Conservation (phyloP, 2,888 invertebrate species). For the Drosophila testacea region DNA sequence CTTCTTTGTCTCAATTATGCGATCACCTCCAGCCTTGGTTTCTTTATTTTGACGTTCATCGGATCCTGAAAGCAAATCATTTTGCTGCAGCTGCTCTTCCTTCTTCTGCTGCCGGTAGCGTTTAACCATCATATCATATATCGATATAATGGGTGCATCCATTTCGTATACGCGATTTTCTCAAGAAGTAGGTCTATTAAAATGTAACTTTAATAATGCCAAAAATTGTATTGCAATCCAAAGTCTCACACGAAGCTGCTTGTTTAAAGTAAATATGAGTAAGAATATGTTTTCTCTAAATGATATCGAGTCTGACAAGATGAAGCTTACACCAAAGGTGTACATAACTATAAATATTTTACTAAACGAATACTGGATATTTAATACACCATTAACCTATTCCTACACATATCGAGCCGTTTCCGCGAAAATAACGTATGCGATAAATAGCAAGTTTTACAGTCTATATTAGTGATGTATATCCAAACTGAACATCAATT, state of each 20-base stretch:
- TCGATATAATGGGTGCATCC: slow-evolving; percentile 51
- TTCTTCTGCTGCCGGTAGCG: slow-evolving; percentile 36
- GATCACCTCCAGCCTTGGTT: background rate
- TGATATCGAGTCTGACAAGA: background rate
- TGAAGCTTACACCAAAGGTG: slow-evolving; percentile 16
- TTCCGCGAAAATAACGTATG: no score
- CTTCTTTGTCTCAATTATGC: background rate
- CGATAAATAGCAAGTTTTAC: no score
- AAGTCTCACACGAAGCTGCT: slow-evolving; percentile 11
- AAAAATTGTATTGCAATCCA: slow-evolving; percentile 7
- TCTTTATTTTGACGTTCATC: background rate
- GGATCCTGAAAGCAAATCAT: background rate
- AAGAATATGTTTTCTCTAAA: background rate
- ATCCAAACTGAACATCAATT: no score
- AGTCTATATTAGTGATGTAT: no score
- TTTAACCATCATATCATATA: slow-evolving; percentile 58
- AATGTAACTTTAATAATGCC: slow-evolving; percentile 2
- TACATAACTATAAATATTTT: background rate
- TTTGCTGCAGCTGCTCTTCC: slow-evolving; percentile 6
- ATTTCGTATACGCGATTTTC: slow-evolving; percentile 18
- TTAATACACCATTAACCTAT: no score
- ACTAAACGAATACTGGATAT: background rate
- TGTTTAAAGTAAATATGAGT: slow-evolving; percentile 8
- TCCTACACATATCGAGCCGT: no score
- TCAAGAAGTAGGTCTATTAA: background rate